A percentile compares a stretch with the other conserved stretches of the same genome.
Evolutionary conservation across 2,113 vertebrate genomes (phyloP).

Genomic region (Melanerpes formicivorus): DNA sequence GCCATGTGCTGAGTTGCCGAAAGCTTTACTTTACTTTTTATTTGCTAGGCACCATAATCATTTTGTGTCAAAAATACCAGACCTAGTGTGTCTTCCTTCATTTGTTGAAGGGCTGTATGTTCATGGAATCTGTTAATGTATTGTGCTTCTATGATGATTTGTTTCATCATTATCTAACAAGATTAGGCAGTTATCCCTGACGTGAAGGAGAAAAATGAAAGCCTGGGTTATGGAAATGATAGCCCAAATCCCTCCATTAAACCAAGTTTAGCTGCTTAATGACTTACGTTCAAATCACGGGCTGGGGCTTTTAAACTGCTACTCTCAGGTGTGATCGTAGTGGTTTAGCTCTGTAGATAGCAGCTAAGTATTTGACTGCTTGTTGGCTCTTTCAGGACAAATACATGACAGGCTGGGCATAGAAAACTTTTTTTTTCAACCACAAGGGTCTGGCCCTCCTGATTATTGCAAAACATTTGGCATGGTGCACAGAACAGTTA

Average conservation of each 20-base stretch:
- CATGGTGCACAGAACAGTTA: not conserved
- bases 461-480: not conserved
- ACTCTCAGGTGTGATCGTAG: not conserved
- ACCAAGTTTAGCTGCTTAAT: not conserved
- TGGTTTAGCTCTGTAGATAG: not conserved
- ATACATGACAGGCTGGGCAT: not conserved
- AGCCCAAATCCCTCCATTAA: not conserved
- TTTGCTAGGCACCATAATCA: constrained; percentile 45
- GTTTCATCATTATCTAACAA: not conserved
- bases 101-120: constrained; percentile 1
- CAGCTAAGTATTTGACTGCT: not conserved
- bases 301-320: not conserved
- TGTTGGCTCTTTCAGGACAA: not conserved
- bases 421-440: not conserved
- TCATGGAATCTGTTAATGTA: not conserved
- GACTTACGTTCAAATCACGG: not conserved
- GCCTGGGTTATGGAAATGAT: not conserved
- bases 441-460: not conserved
- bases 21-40: constrained; percentile 29
- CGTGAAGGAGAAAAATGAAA: not conserved
- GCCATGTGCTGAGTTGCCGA: constrained; percentile 5
- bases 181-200: not conserved
- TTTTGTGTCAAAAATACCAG: constrained; percentile 43
- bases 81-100: constrained; percentile 24
- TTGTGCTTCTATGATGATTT: not conserved